phyloP scores from a whole-genome alignment of 2,113 vertebrate genomes.

The Plotosus lineatus region DNA sequence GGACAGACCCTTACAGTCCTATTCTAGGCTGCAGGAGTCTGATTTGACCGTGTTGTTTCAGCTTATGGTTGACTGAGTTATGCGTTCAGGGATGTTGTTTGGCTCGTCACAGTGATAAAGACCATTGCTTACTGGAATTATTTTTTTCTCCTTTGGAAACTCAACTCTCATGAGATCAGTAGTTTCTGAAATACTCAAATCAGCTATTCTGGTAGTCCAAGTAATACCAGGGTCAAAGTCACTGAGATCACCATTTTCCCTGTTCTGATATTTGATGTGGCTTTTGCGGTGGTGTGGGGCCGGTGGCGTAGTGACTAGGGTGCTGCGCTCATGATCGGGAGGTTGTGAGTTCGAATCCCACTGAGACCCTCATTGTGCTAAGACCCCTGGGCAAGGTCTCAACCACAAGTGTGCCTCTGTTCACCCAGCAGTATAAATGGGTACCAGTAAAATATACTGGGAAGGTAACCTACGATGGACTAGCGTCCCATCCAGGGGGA shows the following conservation, averaged over 20 bases:
- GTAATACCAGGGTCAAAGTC: neutral
- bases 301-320: too few relatives aligned
- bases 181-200: neutral
- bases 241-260: neutral
- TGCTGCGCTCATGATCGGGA: too few relatives aligned
- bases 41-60: too few relatives aligned
- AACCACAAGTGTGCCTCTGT: too few relatives aligned
- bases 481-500: too few relatives aligned
- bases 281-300: too few relatives aligned
- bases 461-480: too few relatives aligned
- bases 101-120: neutral
- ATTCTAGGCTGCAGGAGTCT: neutral
- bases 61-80: neutral
- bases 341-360: too few relatives aligned
- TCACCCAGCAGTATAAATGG: too few relatives aligned
- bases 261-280: neutral
- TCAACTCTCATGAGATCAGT: neutral
- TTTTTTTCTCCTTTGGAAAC: neutral
- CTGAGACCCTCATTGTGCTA: too few relatives aligned
- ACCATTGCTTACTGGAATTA: neutral
- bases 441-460: too few relatives aligned
- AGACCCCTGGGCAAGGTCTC: too few relatives aligned
- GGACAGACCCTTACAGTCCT: neutral
- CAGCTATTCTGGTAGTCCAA: neutral
- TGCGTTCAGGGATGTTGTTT: neutral